phyloP scores from a whole-genome alignment of 2,797 vertebrate genomes.

The Eutrigla gurnardus region DNA sequence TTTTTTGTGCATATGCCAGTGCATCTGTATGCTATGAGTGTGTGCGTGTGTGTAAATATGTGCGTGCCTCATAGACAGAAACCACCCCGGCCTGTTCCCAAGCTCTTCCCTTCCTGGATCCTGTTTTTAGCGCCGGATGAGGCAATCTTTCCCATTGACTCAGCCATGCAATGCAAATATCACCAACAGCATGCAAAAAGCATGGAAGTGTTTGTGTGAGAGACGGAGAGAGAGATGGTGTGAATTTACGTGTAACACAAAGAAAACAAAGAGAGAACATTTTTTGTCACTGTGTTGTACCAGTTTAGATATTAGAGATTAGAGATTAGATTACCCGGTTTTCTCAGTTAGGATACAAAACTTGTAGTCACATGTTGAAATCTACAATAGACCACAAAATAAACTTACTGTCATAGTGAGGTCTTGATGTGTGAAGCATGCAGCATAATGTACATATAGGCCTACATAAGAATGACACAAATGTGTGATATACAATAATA shows the following conservation, averaged over 20 bases:
- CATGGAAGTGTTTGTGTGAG: conserved; percentile 64
- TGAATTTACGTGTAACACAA: not conserved
- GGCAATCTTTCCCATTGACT: conserved; percentile 80
- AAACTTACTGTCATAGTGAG: not conserved
- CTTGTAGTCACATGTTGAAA: not conserved
- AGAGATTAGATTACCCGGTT: not conserved
- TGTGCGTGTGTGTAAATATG: not conserved
- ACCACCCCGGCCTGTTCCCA: conserved; percentile 71
- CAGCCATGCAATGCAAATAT: conserved; percentile 80
- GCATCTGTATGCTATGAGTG: not conserved
- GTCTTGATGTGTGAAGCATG: not conserved
- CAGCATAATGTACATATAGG: not conserved
- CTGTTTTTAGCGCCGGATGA: conserved; percentile 74
- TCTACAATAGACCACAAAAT: not conserved
- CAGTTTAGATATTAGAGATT: not conserved
- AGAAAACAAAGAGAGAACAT: not conserved
- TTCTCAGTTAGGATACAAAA: not conserved
- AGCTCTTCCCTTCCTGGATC: conserved; percentile 75
- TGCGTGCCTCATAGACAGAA: conserved; percentile 55
- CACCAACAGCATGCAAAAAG: conserved; percentile 73
- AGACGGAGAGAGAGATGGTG: not conserved
- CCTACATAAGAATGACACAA: not conserved
- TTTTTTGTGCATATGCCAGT: conserved; percentile 35
- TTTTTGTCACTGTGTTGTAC: not conserved
- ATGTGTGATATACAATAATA: no score